A percentile compares a stretch with the other conserved stretches of the same genome.
These are phyloP conservation scores for Syngnathus floridae DNA, from an alignment of 2,113 vertebrate species.

Conservation along the genomic window DNA sequence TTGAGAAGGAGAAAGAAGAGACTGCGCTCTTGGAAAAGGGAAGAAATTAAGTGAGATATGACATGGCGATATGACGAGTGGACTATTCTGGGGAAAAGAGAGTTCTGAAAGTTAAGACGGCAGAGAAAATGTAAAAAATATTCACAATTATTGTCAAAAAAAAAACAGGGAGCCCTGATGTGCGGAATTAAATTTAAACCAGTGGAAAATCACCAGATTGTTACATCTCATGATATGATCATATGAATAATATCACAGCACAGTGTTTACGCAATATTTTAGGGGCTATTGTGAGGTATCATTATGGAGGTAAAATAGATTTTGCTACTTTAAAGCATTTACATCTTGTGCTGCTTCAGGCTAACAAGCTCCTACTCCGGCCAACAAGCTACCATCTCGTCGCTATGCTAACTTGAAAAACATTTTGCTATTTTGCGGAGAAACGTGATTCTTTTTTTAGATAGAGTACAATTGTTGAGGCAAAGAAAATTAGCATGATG, in stretches of 20 bases:
- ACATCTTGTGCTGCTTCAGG: too few relatives aligned
- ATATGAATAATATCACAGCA: not conserved
- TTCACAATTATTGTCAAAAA: not conserved
- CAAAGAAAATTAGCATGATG: not conserved
- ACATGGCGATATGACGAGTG: slow-evolving; percentile 23
- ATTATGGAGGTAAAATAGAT: too few relatives aligned
- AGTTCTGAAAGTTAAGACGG: slow-evolving; percentile 14
- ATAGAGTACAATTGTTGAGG: not conserved
- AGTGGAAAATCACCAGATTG: slow-evolving; percentile 6
- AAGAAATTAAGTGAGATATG: slow-evolving; percentile 3
- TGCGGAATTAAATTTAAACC: slow-evolving; percentile 46
- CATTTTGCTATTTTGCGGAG: not conserved
- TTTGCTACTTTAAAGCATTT: too few relatives aligned
- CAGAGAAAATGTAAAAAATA: slow-evolving; percentile 26
- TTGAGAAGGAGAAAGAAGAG: slow-evolving; percentile 35
- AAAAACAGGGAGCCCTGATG: not conserved
- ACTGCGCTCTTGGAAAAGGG: slow-evolving; percentile 13
- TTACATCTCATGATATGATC: not conserved
- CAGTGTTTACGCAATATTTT: not conserved
- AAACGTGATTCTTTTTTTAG: not conserved
- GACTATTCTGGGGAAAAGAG: slow-evolving; percentile 22
- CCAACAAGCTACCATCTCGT: not conserved
- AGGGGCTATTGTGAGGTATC: not conserved
- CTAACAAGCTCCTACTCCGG: too few relatives aligned
- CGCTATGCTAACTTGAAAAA: not conserved